Evolutionary conservation across 1,140 invertebrate genomes (phyloP).

Genomic region (Cydia splendana): DNA sequence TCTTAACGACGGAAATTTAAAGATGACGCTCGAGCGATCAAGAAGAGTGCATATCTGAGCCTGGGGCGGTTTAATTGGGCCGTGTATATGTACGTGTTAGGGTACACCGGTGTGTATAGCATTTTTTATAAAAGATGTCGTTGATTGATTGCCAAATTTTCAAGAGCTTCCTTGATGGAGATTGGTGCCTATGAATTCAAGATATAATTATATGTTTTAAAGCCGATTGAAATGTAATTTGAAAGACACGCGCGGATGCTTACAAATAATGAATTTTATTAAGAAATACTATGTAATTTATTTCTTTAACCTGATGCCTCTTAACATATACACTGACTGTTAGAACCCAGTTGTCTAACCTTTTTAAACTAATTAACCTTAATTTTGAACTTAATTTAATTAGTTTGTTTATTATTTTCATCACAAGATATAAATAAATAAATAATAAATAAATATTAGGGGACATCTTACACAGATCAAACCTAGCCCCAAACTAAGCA

Average conservation of each 20-base stretch:
- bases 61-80: slow-evolving; percentile 74
- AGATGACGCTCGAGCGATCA: slow-evolving; percentile 78
- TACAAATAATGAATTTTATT: neutral
- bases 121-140: slow-evolving; percentile 43
- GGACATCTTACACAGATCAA: too few species aligned
- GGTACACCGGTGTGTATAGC: slow-evolving; percentile 16
- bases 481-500: too few species aligned
- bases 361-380: too few species aligned
- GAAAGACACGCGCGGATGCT: neutral
- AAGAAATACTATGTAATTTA: too few species aligned
- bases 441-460: too few species aligned
- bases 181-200: neutral
- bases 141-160: slow-evolving; percentile 62
- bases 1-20: slow-evolving; percentile 80
- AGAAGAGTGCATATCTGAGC: slow-evolving; percentile 77
- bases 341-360: too few species aligned
- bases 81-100: slow-evolving; percentile 45
- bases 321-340: too few species aligned
- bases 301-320: too few species aligned
- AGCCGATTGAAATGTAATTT: neutral
- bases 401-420: too few species aligned
- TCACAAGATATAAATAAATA: too few species aligned
- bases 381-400: too few species aligned
- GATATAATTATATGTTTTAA: neutral
- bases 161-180: slow-evolving; percentile 19